Conservation (phyloP, 2,888 invertebrate species). For the Ernsta delagoae region DNA sequence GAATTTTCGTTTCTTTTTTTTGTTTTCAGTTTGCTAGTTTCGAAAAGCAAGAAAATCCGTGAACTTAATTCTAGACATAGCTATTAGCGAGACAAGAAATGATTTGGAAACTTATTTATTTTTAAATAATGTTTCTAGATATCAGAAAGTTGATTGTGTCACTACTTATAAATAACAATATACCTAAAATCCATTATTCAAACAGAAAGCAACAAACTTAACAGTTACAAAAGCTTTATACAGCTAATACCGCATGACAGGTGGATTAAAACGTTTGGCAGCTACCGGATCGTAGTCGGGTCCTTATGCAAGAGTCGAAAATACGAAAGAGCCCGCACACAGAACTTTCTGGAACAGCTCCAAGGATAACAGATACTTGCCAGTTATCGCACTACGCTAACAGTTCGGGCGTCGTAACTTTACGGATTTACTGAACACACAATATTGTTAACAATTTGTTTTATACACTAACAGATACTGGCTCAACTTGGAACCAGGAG, state of each 20-base stretch:
- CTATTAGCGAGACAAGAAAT: too few relatives aligned
- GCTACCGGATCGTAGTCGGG: neutral
- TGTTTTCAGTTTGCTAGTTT: neutral
- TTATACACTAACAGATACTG: neutral
- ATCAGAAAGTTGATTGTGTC: too few relatives aligned
- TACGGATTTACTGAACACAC: slow-evolving; percentile 23
- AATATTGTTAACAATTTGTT: slow-evolving; percentile 20
- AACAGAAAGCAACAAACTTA: neutral
- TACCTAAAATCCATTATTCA: neutral
- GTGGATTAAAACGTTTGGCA: slow-evolving; percentile 33
- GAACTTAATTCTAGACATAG: neutral
- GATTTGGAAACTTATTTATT: too few relatives aligned
- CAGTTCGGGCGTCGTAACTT: slow-evolving; percentile 22
- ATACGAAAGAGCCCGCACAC: slow-evolving; percentile 16
- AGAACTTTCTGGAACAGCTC: slow-evolving; percentile 41
- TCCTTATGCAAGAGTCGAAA: slow-evolving; percentile 29
- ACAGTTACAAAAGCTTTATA: slow-evolving; percentile 1
- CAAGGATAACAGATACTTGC: slow-evolving; percentile 42
- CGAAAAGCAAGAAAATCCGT: neutral
- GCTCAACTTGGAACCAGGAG: too few relatives aligned
- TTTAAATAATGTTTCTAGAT: too few relatives aligned
- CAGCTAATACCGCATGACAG: slow-evolving; percentile 11
- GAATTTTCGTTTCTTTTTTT: neutral
- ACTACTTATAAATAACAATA: too few relatives aligned
- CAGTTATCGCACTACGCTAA: slow-evolving; percentile 25